Evolutionary conservation across 2,797 vertebrate genomes (phyloP).

Genomic region (Periophthalmus magnuspinnatus): DNA sequence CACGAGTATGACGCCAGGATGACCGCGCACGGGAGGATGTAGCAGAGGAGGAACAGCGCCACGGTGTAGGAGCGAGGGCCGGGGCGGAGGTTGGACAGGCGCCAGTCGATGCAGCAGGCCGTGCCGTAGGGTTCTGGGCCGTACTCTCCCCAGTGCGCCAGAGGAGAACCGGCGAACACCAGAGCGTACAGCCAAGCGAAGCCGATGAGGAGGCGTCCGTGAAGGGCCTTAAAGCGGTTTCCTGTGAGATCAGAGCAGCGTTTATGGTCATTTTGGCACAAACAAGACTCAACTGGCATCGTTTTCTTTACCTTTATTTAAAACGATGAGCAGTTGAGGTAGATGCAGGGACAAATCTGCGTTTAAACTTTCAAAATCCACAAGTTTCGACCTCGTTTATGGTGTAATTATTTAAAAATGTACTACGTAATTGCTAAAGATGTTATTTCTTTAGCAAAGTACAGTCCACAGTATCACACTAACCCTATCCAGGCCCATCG

Average conservation of each 20-base stretch:
- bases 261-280: not conserved
- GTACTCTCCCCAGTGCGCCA: constrained; percentile 80
- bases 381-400: too few relatives aligned
- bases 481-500: too few relatives aligned
- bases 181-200: constrained; percentile 77
- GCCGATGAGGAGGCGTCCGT: constrained; percentile 70
- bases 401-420: too few relatives aligned
- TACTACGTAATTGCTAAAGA: too few relatives aligned
- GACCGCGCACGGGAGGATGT: constrained; percentile 78
- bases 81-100: constrained; percentile 64
- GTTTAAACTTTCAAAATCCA: too few relatives aligned
- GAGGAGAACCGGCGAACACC: constrained; percentile 77
- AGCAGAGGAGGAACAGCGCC: constrained; percentile 80
- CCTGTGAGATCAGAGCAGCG: constrained; percentile 59
- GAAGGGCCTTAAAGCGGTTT: constrained; percentile 74
- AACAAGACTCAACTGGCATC: not conserved
- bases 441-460: too few relatives aligned
- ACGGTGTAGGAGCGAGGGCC: constrained; percentile 73
- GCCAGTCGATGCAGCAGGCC: constrained; percentile 84
- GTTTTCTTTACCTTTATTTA: too few relatives aligned
- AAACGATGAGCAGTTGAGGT: too few relatives aligned
- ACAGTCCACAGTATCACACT: too few relatives aligned
- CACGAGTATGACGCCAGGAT: constrained; percentile 78
- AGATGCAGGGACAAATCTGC: too few relatives aligned
- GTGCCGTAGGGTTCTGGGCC: constrained; percentile 83